Conservation (phyloP, 2,113 vertebrate genomes). For the Lates calcarifer region DNA sequence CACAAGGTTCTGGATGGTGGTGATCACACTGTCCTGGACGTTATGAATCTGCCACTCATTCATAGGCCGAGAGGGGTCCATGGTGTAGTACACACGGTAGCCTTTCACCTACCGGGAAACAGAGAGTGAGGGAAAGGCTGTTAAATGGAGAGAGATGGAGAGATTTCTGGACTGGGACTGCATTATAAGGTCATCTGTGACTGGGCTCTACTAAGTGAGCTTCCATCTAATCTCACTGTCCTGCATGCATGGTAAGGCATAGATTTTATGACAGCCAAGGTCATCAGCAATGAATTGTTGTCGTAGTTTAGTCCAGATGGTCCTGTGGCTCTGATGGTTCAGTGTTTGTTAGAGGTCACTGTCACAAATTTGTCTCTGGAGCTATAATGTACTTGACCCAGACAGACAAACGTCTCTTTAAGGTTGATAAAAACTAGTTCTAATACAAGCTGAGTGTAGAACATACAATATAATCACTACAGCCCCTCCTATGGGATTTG, state of each 20-base stretch:
- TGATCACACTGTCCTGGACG: conserved; percentile 95
- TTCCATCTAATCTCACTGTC: conserved; percentile 54
- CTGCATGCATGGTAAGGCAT: conserved; percentile 60
- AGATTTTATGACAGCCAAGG: conserved; percentile 46
- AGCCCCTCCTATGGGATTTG: conserved; percentile 35
- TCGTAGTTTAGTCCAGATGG: conserved; percentile 49
- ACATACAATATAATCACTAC: conserved; percentile 43
- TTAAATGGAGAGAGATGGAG: background rate
- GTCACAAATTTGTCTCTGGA: conserved; percentile 19
- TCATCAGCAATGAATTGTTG: conserved; percentile 40
- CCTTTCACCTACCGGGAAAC: conserved; percentile 88
- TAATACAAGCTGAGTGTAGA: conserved; percentile 21
- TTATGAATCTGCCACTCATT: conserved; percentile 98
- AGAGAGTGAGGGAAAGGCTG: conserved; percentile 12
- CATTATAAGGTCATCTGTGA: conserved; percentile 50
- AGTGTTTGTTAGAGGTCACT: conserved; percentile 37
- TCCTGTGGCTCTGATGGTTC: conserved; percentile 44
- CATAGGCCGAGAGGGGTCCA: conserved; percentile 92
- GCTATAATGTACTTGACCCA: conserved; percentile 37
- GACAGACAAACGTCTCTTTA: conserved; percentile 31
- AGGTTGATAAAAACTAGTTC: conserved; percentile 12
- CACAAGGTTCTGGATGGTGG: conserved; percentile 92
- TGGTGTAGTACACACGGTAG: conserved; percentile 96
- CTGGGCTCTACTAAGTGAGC: conserved; percentile 34
- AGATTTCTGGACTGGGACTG: background rate